Conservation (phyloP, 2,888 invertebrate species). For the Pammene fasciana region DNA sequence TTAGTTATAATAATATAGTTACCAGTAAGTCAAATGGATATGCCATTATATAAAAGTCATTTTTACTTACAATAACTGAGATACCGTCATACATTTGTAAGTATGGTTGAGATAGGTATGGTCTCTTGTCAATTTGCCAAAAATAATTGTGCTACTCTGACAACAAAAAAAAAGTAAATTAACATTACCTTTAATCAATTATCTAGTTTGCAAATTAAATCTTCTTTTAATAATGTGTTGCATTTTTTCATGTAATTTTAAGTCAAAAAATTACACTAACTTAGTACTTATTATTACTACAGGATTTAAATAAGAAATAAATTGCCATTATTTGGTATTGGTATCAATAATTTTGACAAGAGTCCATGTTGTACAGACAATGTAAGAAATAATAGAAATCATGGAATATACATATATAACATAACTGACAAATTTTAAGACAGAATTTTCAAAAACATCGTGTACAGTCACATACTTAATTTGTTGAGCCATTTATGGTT, state of each 20-base stretch:
- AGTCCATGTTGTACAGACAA: background rate
- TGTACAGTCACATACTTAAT: no score
- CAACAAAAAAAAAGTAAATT: background rate
- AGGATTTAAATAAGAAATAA: background rate
- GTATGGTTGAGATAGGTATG: constrained; percentile 2
- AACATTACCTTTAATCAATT: no score
- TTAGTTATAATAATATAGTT: constrained; percentile 47
- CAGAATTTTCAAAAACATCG: no score
- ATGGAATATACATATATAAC: no score
- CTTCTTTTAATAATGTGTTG: no score
- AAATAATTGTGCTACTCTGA: background rate
- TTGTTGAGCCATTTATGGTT: no score
- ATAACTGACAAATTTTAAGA: no score
- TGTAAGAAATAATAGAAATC: no score
- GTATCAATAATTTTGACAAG: background rate
- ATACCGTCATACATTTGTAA: constrained; percentile 5
- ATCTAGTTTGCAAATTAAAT: no score
- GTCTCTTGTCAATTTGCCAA: constrained; percentile 4
- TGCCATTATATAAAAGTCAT: constrained; percentile 33
- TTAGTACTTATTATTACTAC: background rate
- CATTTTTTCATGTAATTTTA: background rate
- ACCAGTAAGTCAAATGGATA: constrained; percentile 50
- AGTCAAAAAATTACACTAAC: background rate
- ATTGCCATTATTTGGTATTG: no score
- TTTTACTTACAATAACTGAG: constrained; percentile 10